A percentile compares a stretch with the other conserved stretches of the same genome.
phyloP scores from a whole-genome alignment of 2,797 vertebrate genomes.

The Etheostoma perlongum region DNA sequence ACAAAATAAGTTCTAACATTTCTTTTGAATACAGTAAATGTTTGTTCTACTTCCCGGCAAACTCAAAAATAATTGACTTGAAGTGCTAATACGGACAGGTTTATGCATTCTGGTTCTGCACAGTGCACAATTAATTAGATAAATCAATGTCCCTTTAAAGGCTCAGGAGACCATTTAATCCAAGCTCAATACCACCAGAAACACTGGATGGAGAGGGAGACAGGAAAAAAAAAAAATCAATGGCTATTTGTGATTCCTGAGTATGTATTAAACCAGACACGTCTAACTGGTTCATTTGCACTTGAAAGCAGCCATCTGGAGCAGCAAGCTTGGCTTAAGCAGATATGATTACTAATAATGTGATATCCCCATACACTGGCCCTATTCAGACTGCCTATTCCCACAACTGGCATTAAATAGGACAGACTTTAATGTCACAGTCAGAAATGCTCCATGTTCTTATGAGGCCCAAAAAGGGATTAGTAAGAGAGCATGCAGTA shows the following conservation, averaged over 20 bases:
- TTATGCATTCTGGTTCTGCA: conserved; percentile 93
- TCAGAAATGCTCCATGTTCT: conserved; percentile 77
- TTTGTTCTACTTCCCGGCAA: conserved; percentile 87
- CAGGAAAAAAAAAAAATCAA: conserved; percentile 92
- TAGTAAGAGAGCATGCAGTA: conserved; percentile 83
- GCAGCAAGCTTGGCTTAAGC: conserved; percentile 99
- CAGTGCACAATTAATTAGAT: conserved; percentile 99
- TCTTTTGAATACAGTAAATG: conserved; percentile 83
- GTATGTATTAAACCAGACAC: conserved; percentile 99
- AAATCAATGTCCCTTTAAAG: conserved; percentile 99
- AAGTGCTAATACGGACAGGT: conserved; percentile 90
- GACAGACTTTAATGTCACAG: conserved; percentile 85
- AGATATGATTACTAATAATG: conserved; percentile 99
- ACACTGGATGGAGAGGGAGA: conserved; percentile 93
- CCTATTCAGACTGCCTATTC: conserved; percentile 97
- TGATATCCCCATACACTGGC: conserved; percentile 98
- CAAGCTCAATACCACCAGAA: conserved; percentile 98
- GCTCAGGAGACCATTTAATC: conserved; percentile 99
- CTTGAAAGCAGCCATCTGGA: conserved; percentile 99
- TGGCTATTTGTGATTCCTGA: conserved; percentile 99
- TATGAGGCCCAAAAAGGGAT: conserved; percentile 79
- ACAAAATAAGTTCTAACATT: conserved; percentile 84
- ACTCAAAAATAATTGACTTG: conserved; percentile 91
- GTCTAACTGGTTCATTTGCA: conserved; percentile 99
- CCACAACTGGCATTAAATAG: conserved; percentile 96